Base-by-base conservation (phyloP, 2,113 vertebrate species). In the Cochlearius cochlearius region DNA sequence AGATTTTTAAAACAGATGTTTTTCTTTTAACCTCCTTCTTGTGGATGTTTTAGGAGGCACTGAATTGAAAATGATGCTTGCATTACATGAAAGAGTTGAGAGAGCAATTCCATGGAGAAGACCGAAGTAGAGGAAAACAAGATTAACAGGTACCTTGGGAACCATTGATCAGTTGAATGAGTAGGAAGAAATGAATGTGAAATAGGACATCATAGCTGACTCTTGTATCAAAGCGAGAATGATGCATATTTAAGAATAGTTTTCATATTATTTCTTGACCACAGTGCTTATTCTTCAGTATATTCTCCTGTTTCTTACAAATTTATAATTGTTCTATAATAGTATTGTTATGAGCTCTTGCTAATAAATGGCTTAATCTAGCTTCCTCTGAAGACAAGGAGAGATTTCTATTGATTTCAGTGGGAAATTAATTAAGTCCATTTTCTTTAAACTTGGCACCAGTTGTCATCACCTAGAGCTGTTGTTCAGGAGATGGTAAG, bases 341-440 rank as follows among this genome's bases (percentile, higher is more conserved):
- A 77, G 14, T 12, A 64, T 89, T 85, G 15, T 43, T 90, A n/a
- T 68, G 58, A 92, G 36, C 13, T 82, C 36, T 87, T 92, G 60
- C 53, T 92, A 74, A 85, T 76, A 79, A 88, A 76, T 82, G 66
- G 11, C 58, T 96, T 91, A 75, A 78, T 85, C 62, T 67, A 53
- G 9, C n/a, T 73, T 87, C 20, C 45, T 68, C 41, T 22, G 20
- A 87, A 94, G 58, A 84, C 47, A 74, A 94, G 41, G 53, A 89
- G 62, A 87, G 25, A 45, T 84, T 94, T 73, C 77, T 87, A 66
- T 90, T 85, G 73, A 94, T 94, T 97, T 94, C 66, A 78, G 34
- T 3, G 11, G 64, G 76, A 92, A 92, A 89, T 72, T 6, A 78
- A 94, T 93, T 88, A 88, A 88, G 50, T 34, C 25, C 5, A 10